Percentiles rank a stretch among this genome's conserved stretches.
Evolutionary conservation across 2,113 vertebrate species (phyloP).

Genomic region (Gopherus evgoodei): DNA sequence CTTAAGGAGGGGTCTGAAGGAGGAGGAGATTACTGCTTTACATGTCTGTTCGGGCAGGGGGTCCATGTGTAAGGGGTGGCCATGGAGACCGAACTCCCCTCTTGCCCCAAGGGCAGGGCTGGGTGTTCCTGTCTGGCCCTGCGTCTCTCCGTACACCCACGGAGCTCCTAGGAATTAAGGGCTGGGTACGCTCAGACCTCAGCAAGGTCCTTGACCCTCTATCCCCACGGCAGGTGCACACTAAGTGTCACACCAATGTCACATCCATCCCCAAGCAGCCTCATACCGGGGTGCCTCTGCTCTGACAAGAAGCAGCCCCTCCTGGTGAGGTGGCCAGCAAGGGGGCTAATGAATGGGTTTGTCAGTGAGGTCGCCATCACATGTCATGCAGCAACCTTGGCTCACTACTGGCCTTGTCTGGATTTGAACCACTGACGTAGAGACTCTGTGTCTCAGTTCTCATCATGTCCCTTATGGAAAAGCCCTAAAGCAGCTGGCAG

Average conservation of each 20-base stretch:
- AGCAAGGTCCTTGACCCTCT: neutral
- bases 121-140: neutral
- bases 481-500: neutral
- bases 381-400: neutral
- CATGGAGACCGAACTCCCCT: neutral
- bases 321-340: neutral
- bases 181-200: neutral
- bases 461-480: neutral
- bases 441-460: neutral
- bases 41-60: neutral
- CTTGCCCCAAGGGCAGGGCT: neutral
- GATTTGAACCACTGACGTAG: neutral
- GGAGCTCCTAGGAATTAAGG: neutral
- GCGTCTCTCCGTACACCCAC: neutral
- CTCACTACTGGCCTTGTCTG: neutral
- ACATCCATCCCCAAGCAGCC: neutral
- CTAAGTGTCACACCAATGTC: neutral
- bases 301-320: too few species aligned
- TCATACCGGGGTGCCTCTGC: neutral
- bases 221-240: neutral
- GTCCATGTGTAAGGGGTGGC: neutral
- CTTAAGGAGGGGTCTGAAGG: neutral
- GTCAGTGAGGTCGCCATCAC: neutral
- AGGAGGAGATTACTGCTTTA: neutral
- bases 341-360: neutral